Conservation (phyloP, 2,888 invertebrate genomes). For the Isoperla grammatica region DNA sequence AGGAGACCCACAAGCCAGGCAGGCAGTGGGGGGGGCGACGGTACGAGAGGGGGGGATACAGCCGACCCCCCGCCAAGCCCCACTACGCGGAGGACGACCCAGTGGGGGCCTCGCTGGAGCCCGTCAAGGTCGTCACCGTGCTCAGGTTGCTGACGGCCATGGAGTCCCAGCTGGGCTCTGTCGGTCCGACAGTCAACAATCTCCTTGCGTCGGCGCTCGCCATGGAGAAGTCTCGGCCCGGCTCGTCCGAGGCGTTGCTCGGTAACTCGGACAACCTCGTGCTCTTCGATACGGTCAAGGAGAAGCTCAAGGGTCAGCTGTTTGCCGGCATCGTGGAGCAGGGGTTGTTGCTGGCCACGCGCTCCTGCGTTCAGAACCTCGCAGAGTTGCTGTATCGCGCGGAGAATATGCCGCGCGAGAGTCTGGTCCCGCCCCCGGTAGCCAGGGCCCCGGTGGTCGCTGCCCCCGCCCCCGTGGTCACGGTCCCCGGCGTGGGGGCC, state of each 20-base stretch:
- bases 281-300: slow-evolving; percentile 77
- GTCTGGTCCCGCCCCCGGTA: not conserved
- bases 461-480: slow-evolving; percentile 16
- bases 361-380: slow-evolving; percentile 68
- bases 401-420: slow-evolving; percentile 34
- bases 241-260: slow-evolving; percentile 68
- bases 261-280: slow-evolving; percentile 63
- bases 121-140: slow-evolving; percentile 53
- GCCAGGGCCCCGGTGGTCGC: not conserved
- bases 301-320: slow-evolving; percentile 73
- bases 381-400: slow-evolving; percentile 68
- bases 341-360: slow-evolving; percentile 62
- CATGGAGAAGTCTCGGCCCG: slow-evolving; percentile 66
- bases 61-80: not conserved
- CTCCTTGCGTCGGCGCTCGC: slow-evolving; percentile 70
- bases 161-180: slow-evolving; percentile 76
- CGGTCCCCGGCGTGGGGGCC: slow-evolving; percentile 63
- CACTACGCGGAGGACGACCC: slow-evolving; percentile 3
- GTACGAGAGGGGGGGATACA: slow-evolving; percentile 11
- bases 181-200: slow-evolving; percentile 70
- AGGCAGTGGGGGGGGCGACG: slow-evolving; percentile 33
- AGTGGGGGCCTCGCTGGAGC: slow-evolving; percentile 39
- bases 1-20: slow-evolving; percentile 22
- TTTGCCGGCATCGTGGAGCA: slow-evolving; percentile 62
- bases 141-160: slow-evolving; percentile 71